Conservation (phyloP, 2,113 vertebrate genomes). For the Osmerus mordax region DNA sequence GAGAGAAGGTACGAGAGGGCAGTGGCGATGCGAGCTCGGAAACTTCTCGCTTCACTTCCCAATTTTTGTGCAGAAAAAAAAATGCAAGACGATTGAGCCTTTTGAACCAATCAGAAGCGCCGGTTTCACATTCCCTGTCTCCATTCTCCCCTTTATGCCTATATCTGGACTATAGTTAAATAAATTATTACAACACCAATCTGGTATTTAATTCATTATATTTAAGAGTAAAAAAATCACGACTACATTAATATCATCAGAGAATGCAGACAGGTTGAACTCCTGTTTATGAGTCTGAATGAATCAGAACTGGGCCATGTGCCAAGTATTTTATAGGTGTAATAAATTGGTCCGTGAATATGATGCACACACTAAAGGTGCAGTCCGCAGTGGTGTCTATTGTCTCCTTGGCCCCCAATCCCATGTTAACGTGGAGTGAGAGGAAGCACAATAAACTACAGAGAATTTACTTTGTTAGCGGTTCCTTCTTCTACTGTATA, state of each 20-base stretch:
- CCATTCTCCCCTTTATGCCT: background rate
- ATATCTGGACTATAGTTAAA: too few relatives aligned
- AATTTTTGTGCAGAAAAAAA: constrained; percentile 21
- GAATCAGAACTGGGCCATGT: background rate
- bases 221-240: too few relatives aligned
- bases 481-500: too few relatives aligned
- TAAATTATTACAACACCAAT: too few relatives aligned
- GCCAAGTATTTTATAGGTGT: background rate
- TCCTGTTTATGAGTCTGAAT: background rate
- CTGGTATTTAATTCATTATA: too few relatives aligned
- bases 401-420: too few relatives aligned
- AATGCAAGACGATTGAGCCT: constrained; percentile 17
- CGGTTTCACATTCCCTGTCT: constrained; percentile 20
- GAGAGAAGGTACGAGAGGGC: background rate
- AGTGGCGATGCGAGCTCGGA: constrained; percentile 6
- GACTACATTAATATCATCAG: too few relatives aligned
- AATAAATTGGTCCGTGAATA: background rate
- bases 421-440: too few relatives aligned
- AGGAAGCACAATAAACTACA: too few relatives aligned
- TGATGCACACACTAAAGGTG: background rate
- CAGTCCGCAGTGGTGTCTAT: background rate
- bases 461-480: too few relatives aligned
- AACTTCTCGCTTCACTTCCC: constrained; percentile 36
- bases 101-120: constrained; percentile 55
- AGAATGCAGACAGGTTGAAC: too few relatives aligned